Percentiles rank a stretch among this genome's conserved stretches.
Conservation (phyloP, 2,113 vertebrate species). For the Charadrius vociferus region DNA sequence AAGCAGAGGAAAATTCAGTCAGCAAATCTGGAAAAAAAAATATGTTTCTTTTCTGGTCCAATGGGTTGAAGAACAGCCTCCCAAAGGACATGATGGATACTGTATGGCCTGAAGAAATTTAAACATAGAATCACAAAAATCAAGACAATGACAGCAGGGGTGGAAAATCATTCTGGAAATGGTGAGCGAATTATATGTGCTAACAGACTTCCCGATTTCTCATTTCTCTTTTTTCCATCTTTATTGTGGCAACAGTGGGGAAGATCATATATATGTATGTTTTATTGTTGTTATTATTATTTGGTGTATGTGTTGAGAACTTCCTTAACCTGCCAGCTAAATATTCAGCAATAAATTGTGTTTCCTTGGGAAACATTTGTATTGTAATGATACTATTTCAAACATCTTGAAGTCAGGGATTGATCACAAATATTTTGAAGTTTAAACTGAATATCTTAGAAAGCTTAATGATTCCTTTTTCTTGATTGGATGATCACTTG, state of each 20-base stretch:
- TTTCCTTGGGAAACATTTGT: neutral
- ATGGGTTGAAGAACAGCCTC: neutral
- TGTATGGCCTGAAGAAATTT: neutral
- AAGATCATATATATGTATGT: neutral
- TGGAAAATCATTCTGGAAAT: neutral
- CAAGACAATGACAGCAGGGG: neutral
- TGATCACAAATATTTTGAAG: slow-evolving; percentile 6
- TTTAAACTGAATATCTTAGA: neutral
- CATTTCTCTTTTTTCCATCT: neutral
- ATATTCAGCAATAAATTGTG: neutral
- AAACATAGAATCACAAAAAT: neutral
- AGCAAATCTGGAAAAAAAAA: neutral
- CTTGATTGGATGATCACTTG: neutral
- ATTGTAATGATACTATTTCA: neutral
- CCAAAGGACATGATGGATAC: neutral
- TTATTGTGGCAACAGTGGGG: neutral
- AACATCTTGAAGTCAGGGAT: neutral
- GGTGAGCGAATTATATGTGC: neutral
- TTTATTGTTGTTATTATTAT: neutral
- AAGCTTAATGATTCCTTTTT: slow-evolving; percentile 5
- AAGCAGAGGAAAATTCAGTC: neutral
- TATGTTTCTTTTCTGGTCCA: neutral
- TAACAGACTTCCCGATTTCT: neutral
- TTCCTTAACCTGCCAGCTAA: neutral
- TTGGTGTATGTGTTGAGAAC: neutral